Evolutionary conservation across 2,113 vertebrate genomes (phyloP), one percentile per base, ranked within the genome.

Genomic region (Lonchura striata): DNA sequence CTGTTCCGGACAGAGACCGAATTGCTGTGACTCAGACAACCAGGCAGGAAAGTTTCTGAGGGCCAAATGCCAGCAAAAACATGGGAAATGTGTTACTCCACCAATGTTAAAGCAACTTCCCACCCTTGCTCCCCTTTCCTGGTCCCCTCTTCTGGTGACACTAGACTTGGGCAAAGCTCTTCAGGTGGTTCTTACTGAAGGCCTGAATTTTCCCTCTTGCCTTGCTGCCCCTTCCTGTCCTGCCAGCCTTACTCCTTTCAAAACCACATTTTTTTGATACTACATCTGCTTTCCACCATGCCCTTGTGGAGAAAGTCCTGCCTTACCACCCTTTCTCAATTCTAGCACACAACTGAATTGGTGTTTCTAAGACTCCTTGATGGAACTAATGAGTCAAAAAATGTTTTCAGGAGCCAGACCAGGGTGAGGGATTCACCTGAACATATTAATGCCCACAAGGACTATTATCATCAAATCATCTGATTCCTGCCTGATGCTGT

Each of bases 11-110:
- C 82, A 85, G 46, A 77, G 42, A 1, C 54, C 70, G 78, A 88
- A 37, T 20, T 85, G 22, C 46, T 60, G 42, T 96, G 90, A 91
- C 78, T 88, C 82, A 88, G 59, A 70, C 39, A 78, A 59, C 46
- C 28, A 80, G 66, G 28, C 82, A 88, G 91, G 82, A 90, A 96
- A 95, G 78, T 28, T 88, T 50, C 60, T 1, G 5, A 85, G 59
- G 87, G 87, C 66, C 75, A 86, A 82, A 88, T 91, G 92, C 92
- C 92, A 95, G 91, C 44, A 96, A 86, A 95, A 92, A 80, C 33
- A 91, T 54, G 75, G 49, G 65, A 94, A 92, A 91, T 69, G 11
- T 50, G 39, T 66, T 89, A 50, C 21, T 91, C 41, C 17, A 5
- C 16, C 52, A n/a, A 56, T 0, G 5, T 49, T 74, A 69, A 77